phyloP scores from a whole-genome alignment of 2,113 vertebrate genomes.

The Pollimyrus isidori region DNA sequence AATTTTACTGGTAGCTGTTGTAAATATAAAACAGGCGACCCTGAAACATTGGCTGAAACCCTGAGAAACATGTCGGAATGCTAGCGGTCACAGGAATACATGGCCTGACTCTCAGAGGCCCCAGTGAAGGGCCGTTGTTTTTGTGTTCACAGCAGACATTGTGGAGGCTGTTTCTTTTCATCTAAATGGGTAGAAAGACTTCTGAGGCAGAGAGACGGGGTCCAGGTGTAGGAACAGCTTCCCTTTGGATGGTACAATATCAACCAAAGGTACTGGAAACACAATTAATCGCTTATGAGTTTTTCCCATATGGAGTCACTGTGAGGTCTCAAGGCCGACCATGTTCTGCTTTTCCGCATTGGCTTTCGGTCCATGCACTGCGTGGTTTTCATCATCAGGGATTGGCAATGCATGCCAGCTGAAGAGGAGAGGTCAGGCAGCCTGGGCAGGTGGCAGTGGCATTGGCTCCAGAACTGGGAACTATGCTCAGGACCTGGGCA shows the following conservation, averaged over 20 bases:
- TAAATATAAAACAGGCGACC: background rate
- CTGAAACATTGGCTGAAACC: background rate
- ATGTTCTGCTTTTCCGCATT: background rate
- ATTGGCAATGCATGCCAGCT: background rate
- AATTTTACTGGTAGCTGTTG: background rate
- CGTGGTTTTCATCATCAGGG: background rate
- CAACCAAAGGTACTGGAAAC: background rate
- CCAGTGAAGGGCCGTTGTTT: background rate
- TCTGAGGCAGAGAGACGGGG: background rate
- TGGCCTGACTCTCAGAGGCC: background rate
- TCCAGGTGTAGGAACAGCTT: background rate
- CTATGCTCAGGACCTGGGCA: background rate
- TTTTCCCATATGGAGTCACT: background rate
- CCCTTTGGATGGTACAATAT: background rate
- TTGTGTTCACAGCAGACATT: background rate
- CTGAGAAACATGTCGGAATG: background rate
- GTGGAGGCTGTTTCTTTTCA: background rate
- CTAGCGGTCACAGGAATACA: background rate
- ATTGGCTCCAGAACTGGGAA: background rate
- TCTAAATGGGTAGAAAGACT: background rate
- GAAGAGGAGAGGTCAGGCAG: background rate
- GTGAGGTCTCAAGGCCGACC: background rate
- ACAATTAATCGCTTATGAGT: background rate
- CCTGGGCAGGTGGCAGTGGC: background rate
- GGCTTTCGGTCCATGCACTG: background rate